phyloP scores from a whole-genome alignment of 35 echinoderm and acorn worm genomes.

The Anneissia japonica region DNA sequence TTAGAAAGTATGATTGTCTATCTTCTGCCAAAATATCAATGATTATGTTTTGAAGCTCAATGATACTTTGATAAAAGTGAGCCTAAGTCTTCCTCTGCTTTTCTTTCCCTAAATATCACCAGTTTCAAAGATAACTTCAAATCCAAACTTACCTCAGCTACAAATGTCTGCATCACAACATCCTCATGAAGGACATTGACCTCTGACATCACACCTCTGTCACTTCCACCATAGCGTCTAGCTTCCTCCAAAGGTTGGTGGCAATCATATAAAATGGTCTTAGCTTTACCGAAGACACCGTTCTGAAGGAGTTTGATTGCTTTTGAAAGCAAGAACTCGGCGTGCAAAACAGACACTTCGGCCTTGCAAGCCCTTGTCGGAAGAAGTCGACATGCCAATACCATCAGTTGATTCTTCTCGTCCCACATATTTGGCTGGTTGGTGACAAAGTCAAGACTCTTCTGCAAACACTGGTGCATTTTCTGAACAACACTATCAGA shows the following conservation, averaged over 20 bases:
- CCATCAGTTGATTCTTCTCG: neutral
- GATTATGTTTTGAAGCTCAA: too few relatives aligned
- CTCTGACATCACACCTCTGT: neutral
- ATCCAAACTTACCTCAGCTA: constrained; percentile 15
- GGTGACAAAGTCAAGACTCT: neutral
- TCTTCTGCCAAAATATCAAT: too few relatives aligned
- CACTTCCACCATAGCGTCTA: neutral
- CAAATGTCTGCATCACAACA: constrained; percentile 18
- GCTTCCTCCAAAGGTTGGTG: constrained; percentile 17
- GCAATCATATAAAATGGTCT: constrained; percentile 5
- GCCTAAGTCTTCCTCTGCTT: too few relatives aligned
- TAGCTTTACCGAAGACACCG: neutral
- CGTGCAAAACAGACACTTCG: neutral
- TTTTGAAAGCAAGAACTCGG: neutral
- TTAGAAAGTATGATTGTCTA: too few relatives aligned
- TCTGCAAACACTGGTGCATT: neutral
- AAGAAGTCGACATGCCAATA: neutral
- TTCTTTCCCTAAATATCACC: too few relatives aligned
- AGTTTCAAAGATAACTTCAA: too few relatives aligned
- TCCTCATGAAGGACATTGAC: constrained; percentile 6
- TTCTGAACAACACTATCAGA: neutral
- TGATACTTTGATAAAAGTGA: too few relatives aligned
- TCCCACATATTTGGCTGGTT: neutral
- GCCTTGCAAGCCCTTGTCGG: neutral
- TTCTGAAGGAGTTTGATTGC: neutral